Base-by-base conservation (phyloP, 2,888 invertebrate species). In the Azorinus chamasolen region DNA sequence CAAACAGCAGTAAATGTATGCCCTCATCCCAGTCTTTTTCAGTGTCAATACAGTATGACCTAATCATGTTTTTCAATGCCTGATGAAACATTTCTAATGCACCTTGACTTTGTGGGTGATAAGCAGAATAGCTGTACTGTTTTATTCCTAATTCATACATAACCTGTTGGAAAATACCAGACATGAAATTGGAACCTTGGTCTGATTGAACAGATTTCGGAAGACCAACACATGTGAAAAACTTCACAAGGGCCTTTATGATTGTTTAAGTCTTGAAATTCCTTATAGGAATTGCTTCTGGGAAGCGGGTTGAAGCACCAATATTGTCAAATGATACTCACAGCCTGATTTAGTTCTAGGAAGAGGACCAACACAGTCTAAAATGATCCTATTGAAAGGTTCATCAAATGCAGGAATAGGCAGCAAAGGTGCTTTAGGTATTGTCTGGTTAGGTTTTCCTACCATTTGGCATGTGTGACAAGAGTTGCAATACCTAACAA, bases 61-160 rank as follows among this genome's bases (percentile, higher is more conserved):
- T 43, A 1, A 70, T 75, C 65, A 81, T 78, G 20, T 59, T 76
- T 18, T 76, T 73, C 14, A 64, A 50, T 22, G 70, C 74, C 27
- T 75, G 79, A 51, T 81, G 72, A 59, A 43, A 75, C 79, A 46
- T 77, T 81, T 16, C 76, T 55, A n/a, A 85, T 70, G 1, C 58
- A 58, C 27, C 50, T 65, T 20, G 79, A 41, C 45, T 71, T 82
- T 14, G 77, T 83, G 64, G 79, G 74, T 53, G 80, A 80, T 18
- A 84, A 61, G 18, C 70, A 85, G 86, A 50, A 86, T 70, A 27
- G 84, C 83, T 62, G 41, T 61, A 69, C 43, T 83, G 72, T n/a
- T n/a, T n/a, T n/a, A n/a, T n/a, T n/a, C n/a, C n/a, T n/a, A n/a
- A n/a, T n/a, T n/a, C 83, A 80, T 27, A 75, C 79, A 55, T 83